Base-by-base conservation (phyloP, 2,113 vertebrate species). In the Microtus pennsylvanicus region DNA sequence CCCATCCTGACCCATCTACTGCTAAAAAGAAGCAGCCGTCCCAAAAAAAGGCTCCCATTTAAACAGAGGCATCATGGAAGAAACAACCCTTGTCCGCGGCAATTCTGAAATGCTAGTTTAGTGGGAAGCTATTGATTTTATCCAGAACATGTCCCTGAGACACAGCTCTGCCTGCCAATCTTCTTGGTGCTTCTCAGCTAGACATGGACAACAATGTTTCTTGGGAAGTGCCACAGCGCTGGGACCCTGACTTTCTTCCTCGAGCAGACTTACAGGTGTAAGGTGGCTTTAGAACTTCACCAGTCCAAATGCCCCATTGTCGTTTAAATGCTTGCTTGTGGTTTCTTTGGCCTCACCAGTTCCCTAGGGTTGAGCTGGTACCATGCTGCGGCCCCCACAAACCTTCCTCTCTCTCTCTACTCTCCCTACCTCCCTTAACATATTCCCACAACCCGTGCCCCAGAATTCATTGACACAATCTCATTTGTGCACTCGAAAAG, bases 321-420 rank as follows among this genome's bases (percentile, higher is more conserved):
- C 16, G 42, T 89, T 75, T 61, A 55, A 75, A 47, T 69, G 69
- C 35, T 50, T 45, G 42, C 35, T 93, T 91, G 58, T n/a, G 7
- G 7, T 89, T 94, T 91, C 88, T 87, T 88, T 67, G 83, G 35
- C 61, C 65, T 77, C 70, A 67, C 42, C 4, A 33, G 19, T 42
- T 55, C 45, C 82, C 9, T 83, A 83, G 90, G 0, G 2, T 45
- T 61, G 58, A 74, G 21, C 77, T 72, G 61, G 47, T 52, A 4
- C 17, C 52, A 28, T 22, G 22, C 72, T 52, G 75, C 17, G 17
- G 16, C 63, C 24, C 52, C 17, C 21, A 22, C 33, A 13, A 4
- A 61, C 13, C 21, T 19, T 47, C 19, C 69, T 26, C 21, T 28
- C 70, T 28, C 70, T 50, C 24, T 6, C 8, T 4, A 2, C 17